These are phyloP conservation scores for Pristionchus exspectatus DNA, from an alignment of 2,888 invertebrate genomes.

Conservation along the genomic window DNA sequence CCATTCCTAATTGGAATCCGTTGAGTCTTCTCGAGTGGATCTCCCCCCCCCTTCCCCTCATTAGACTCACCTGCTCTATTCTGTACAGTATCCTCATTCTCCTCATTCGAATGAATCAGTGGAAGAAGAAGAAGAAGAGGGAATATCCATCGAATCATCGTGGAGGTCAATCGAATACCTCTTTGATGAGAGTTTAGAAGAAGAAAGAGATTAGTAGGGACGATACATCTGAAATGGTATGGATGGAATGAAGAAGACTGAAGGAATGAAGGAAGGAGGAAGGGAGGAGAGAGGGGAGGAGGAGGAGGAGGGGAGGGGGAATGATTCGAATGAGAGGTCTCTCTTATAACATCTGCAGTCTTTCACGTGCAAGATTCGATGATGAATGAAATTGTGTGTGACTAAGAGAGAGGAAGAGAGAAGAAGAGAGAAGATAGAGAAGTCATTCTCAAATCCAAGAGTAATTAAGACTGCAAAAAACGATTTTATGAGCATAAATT, in stretches of 20 bases:
- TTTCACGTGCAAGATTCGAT: constrained; percentile 1
- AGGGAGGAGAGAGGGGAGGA: background rate
- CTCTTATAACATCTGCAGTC: constrained; percentile 8
- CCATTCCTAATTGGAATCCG: background rate
- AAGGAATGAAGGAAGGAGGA: background rate
- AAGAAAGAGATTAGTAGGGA: background rate
- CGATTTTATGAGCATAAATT: background rate
- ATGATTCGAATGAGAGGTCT: constrained; percentile 1
- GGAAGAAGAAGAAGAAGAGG: background rate
- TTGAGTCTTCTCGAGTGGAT: background rate
- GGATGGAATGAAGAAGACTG: background rate
- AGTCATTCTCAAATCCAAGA: background rate
- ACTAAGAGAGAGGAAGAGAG: background rate
- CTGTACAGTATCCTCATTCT: background rate
- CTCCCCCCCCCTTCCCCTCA: background rate
- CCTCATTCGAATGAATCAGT: background rate
- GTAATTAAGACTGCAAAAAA: constrained; percentile 17
- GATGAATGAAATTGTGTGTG: constrained; percentile 14
- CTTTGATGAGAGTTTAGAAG: background rate
- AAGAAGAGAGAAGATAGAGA: background rate
- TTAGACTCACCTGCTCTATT: background rate
- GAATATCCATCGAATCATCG: constrained; percentile 3
- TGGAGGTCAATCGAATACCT: background rate
- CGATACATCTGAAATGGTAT: background rate
- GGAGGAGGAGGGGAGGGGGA: background rate